These are phyloP conservation scores for Microctenopoma stevenorrisi DNA, from an alignment of 2,797 vertebrate species.

Conservation along the genomic window DNA sequence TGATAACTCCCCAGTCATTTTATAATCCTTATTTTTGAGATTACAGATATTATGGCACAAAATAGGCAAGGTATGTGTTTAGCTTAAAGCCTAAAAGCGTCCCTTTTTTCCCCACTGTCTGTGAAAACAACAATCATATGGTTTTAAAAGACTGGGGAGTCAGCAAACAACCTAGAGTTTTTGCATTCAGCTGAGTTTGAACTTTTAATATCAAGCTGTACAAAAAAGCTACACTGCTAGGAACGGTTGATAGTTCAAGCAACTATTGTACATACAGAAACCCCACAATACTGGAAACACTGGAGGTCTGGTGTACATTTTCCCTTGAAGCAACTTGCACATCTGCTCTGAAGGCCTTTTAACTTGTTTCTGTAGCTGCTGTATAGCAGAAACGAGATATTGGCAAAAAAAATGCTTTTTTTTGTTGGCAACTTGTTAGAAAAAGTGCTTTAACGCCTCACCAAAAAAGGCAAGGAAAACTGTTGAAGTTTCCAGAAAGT, in stretches of 20 bases:
- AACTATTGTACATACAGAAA: slow-evolving; percentile 76
- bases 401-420: slow-evolving; percentile 86
- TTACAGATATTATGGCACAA: slow-evolving; percentile 61
- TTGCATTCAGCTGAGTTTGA: slow-evolving; percentile 68
- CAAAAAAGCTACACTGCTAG: slow-evolving; percentile 76
- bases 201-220: slow-evolving; percentile 84
- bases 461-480: slow-evolving; percentile 73
- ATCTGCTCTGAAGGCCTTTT: slow-evolving; percentile 60
- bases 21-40: slow-evolving; percentile 15
- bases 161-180: slow-evolving; percentile 26
- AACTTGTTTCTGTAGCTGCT: slow-evolving; percentile 72
- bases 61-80: slow-evolving; percentile 26
- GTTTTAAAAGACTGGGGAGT: slow-evolving; percentile 13
- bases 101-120: slow-evolving; percentile 1
- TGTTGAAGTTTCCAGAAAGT: slow-evolving; percentile 70
- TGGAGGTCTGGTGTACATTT: slow-evolving; percentile 69
- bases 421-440: slow-evolving; percentile 92
- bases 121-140: slow-evolving; percentile 17
- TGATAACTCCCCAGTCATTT: slow-evolving; percentile 71
- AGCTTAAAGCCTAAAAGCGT: slow-evolving; percentile 12
- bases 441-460: slow-evolving; percentile 94
- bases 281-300: slow-evolving; percentile 71
- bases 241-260: slow-evolving; percentile 86
- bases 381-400: slow-evolving; percentile 73
- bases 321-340: slow-evolving; percentile 74